Evolutionary conservation across 2,113 vertebrate species (phyloP).

Genomic region (Dermatemys mawii): DNA sequence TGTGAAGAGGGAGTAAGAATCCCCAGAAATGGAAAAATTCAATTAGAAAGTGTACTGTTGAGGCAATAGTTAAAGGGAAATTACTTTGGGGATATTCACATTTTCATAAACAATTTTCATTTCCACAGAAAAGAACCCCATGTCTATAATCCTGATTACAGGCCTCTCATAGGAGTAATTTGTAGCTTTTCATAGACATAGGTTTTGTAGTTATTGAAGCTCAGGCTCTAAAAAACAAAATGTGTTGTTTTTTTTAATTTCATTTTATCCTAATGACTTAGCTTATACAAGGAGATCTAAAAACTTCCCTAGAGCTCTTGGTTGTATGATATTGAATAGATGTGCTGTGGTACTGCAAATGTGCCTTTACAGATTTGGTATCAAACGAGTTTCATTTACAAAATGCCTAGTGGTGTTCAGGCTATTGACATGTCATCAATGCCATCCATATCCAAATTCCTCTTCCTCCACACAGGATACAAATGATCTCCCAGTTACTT

Average conservation of each 20-base stretch:
- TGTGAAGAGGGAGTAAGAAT: conserved; percentile 17
- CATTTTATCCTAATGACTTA: conserved; percentile 54
- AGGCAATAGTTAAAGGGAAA: conserved; percentile 51
- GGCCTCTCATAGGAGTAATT: conserved; percentile 45
- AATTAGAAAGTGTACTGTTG: conserved; percentile 32
- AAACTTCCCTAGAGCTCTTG: conserved; percentile 45
- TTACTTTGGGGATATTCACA: not conserved
- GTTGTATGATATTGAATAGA: not conserved
- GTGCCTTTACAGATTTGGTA: conserved; percentile 8
- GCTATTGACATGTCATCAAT: not conserved
- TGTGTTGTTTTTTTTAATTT: conserved; percentile 42
- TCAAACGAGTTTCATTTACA: conserved; percentile 38
- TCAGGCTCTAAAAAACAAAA: conserved; percentile 52
- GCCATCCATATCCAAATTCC: not conserved
- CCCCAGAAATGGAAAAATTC: conserved; percentile 20
- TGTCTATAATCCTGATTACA: not conserved
- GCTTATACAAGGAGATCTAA: conserved; percentile 55
- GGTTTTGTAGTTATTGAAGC: conserved; percentile 46
- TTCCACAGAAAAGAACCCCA: not conserved
- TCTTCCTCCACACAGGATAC: conserved; percentile 7
- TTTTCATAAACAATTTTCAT: conserved; percentile 63
- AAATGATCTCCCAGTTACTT: not conserved
- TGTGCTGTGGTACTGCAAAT: conserved; percentile 44
- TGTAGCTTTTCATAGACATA: conserved; percentile 28
- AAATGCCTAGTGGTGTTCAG: not conserved